Evolutionary conservation across 2,888 invertebrate species (phyloP).

Genomic region (Torymus texanus): DNA sequence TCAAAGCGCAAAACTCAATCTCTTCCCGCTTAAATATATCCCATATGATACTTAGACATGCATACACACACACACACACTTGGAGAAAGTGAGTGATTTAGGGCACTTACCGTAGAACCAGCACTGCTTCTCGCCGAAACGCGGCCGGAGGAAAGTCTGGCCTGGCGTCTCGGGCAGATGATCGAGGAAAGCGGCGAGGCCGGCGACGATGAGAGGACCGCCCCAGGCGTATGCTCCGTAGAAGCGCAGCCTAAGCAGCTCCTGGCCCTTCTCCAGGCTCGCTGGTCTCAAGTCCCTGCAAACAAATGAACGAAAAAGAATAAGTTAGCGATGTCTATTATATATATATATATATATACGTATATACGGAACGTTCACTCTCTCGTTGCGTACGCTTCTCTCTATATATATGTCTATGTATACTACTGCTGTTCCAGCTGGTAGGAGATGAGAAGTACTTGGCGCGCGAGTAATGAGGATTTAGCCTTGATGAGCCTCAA

Average conservation of each 20-base stretch:
- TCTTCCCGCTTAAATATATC: too few species aligned
- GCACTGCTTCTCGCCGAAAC: conserved; percentile 86
- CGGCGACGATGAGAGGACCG: conserved; percentile 85
- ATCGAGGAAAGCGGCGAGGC: conserved; percentile 85
- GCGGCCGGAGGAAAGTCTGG: conserved; percentile 82
- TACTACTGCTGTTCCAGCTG: too few species aligned
- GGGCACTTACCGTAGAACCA: conserved; percentile 86
- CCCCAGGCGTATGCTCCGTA: conserved; percentile 93
- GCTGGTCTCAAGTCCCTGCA: conserved; percentile 89
- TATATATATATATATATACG: too few species aligned
- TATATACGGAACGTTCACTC: too few species aligned
- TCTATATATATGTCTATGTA: too few species aligned
- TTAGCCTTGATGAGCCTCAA: conserved; percentile 15
- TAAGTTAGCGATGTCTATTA: background rate
- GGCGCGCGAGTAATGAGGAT: conserved; percentile 4
- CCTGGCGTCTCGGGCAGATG: conserved; percentile 79
- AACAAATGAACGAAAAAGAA: conserved; percentile 58
- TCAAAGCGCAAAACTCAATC: background rate
- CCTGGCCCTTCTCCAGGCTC: conserved; percentile 90
- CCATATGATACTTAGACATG: too few species aligned
- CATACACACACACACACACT: too few species aligned
- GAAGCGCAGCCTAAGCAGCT: conserved; percentile 85
- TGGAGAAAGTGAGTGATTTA: background rate
- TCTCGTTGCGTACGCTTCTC: too few species aligned
- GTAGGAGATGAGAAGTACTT: background rate